These are phyloP conservation scores for Cheilosia grossa DNA, from an alignment of 2,888 invertebrate species.

Conservation along the genomic window DNA sequence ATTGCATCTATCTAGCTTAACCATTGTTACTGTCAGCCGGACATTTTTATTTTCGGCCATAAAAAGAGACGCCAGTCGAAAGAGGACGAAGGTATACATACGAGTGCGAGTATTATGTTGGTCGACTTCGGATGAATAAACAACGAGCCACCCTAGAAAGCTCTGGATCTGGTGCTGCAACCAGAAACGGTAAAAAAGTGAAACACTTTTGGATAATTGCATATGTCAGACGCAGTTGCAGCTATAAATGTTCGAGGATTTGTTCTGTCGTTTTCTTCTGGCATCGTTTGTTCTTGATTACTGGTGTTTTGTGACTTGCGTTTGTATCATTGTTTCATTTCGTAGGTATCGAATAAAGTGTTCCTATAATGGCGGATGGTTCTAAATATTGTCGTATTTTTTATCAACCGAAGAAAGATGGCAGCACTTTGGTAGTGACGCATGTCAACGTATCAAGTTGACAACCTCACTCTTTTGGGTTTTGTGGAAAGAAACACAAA, in stretches of 20 bases:
- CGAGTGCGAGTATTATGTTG: neutral
- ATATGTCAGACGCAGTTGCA: constrained; percentile 66
- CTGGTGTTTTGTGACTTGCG: neutral
- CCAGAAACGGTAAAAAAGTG: constrained; percentile 25
- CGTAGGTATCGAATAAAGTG: too few relatives aligned
- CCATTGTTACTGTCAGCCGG: constrained; percentile 70
- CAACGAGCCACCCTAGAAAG: constrained; percentile 38
- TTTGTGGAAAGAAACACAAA: too few relatives aligned
- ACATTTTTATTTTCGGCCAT: constrained; percentile 69
- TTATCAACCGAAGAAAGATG: too few relatives aligned
- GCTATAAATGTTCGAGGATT: constrained; percentile 62
- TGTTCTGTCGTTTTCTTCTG: constrained; percentile 32
- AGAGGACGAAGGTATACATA: neutral
- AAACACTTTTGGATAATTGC: constrained; percentile 67
- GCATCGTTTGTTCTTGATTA: constrained; percentile 4
- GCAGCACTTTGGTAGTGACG: too few relatives aligned
- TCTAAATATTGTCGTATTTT: too few relatives aligned
- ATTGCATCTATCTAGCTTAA: constrained; percentile 73
- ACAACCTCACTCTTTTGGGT: too few relatives aligned
- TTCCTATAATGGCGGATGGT: too few relatives aligned
- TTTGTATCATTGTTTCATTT: too few relatives aligned
- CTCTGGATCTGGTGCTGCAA: constrained; percentile 17
- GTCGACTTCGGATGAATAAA: constrained; percentile 44
- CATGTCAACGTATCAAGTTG: too few relatives aligned
- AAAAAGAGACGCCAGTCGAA: constrained; percentile 40